A percentile compares a stretch with the other conserved stretches of the same genome.
phyloP scores from a whole-genome alignment of 2,797 vertebrate species.

The Urophycis tenuis region DNA sequence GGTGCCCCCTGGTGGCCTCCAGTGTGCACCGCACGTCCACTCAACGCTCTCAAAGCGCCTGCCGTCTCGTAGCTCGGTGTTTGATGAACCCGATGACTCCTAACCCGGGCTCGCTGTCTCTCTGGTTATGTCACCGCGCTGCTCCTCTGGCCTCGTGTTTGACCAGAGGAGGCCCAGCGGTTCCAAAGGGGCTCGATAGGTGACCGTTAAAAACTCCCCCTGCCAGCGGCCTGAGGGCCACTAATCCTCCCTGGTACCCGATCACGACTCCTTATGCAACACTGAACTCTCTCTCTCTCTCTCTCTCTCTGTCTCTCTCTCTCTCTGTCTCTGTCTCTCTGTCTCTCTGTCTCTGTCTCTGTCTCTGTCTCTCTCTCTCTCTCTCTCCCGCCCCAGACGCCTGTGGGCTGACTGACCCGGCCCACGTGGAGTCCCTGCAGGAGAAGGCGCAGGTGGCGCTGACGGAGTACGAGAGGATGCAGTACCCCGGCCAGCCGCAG shows the following conservation, averaged over 20 bases:
- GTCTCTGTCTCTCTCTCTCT: conserved; percentile 48
- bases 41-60: background rate
- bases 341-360: background rate
- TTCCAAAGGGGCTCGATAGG: background rate
- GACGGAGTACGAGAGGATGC: conserved; percentile 85
- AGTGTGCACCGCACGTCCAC: background rate
- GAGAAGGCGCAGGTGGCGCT: conserved; percentile 94
- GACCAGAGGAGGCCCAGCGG: background rate
- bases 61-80: too few species aligned
- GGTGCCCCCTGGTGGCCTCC: conserved; percentile 54
- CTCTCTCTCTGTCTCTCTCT: conserved; percentile 47
- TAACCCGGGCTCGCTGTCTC: too few species aligned
- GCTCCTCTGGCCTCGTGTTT: background rate
- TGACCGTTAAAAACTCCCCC: background rate
- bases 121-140: too few species aligned
- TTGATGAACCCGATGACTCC: too few species aligned
- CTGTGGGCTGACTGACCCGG: conserved; percentile 85
- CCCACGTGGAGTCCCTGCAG: conserved; percentile 88
- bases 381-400: conserved; percentile 70
- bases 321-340: conserved; percentile 47
- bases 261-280: conserved; percentile 61
- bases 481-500: conserved; percentile 87
- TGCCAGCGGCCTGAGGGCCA: conserved; percentile 7
- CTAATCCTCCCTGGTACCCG: conserved; percentile 22
- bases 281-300: conserved; percentile 6